These are phyloP conservation scores for Scaptomyza pallida DNA, from an alignment of 1,140 invertebrate species.

Conservation along the genomic window DNA sequence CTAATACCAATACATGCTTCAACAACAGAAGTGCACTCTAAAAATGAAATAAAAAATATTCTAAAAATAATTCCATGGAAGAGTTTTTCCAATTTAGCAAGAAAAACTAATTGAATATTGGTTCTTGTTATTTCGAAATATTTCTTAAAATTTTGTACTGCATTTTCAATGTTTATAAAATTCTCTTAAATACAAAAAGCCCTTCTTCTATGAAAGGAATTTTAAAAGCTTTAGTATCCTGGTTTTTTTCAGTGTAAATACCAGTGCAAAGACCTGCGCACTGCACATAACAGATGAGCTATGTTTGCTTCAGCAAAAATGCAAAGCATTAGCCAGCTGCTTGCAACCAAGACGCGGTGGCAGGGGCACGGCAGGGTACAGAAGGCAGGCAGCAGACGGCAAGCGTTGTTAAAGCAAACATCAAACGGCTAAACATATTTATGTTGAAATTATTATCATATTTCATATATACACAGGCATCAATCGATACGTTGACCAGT, in stretches of 20 bases:
- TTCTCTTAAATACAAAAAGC: too few species aligned
- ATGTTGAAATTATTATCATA: slow-evolving; percentile 61
- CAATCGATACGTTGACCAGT: slow-evolving; percentile 27
- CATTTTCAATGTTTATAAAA: too few species aligned
- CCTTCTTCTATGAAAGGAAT: too few species aligned
- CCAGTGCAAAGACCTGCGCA: slow-evolving; percentile 10
- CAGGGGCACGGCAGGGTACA: neutral
- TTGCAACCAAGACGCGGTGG: slow-evolving; percentile 9
- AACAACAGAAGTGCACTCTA: neutral
- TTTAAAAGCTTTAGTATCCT: too few species aligned
- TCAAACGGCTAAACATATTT: slow-evolving; percentile 57
- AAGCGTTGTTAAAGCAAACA: slow-evolving; percentile 46
- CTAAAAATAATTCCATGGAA: too few species aligned
- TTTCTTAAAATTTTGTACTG: too few species aligned
- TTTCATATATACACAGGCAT: slow-evolving; percentile 41
- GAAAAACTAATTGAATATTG: too few species aligned
- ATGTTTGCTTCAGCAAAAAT: slow-evolving; percentile 78
- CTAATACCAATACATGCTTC: slow-evolving; percentile 4
- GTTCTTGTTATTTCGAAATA: too few species aligned
- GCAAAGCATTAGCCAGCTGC: slow-evolving; percentile 52
- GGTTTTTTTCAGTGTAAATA: neutral
- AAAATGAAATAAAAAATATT: neutral
- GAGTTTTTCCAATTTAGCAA: too few species aligned
- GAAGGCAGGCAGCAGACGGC: neutral
- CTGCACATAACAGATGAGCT: slow-evolving; percentile 67